Base-by-base conservation (phyloP, 2,113 vertebrate genomes). In the Garra rufa region DNA sequence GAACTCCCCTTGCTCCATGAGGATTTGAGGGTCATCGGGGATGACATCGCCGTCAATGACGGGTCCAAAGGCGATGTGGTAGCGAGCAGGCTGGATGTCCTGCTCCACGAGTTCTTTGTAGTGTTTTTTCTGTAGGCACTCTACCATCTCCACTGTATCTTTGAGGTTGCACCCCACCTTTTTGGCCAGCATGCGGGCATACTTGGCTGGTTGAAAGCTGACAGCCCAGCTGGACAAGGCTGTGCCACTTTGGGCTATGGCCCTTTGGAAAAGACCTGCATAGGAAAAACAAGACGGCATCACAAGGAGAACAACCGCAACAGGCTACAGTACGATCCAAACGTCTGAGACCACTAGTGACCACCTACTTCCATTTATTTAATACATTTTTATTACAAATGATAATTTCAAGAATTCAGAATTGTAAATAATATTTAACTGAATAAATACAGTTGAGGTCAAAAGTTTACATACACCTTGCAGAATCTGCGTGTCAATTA, bases 1-100 rank as follows among this genome's bases (percentile, higher is more conserved):
- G 92, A 99, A 99, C 88, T 99, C 98, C 78, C 98, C 98, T 95
- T 99, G 98, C 30, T 99, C 98, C 98, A 99, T 99, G 81, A 99
- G 19, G 88, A 99, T 99, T 92, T 99, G 98, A 41, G 98, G 98
- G 87, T 99, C 98, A 21, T 99, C 98, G 0, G 98, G 98, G 80
- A 99, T 99, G 57, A 99, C 98, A 55, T 99, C 98, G 0, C 98
- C 98, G 57, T 99, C 98, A n/a, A 99, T 99, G 70, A 99, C 98
- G 0, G 98, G 98, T 83, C 98, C 98, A 85, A 99, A 99, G 83
- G 98, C 98, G 87, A 99, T 99, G 78, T 99, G 98, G 92, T 99
- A 99, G 88, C 98, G 94, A 2, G 97, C 97, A 48, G 98, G 98
- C 83, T 99, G 98, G 87, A 99, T 98, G 92, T 99, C 98, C 92